Conservation (phyloP, 1,140 invertebrate species). For the Probaryconus sp. region DNA sequence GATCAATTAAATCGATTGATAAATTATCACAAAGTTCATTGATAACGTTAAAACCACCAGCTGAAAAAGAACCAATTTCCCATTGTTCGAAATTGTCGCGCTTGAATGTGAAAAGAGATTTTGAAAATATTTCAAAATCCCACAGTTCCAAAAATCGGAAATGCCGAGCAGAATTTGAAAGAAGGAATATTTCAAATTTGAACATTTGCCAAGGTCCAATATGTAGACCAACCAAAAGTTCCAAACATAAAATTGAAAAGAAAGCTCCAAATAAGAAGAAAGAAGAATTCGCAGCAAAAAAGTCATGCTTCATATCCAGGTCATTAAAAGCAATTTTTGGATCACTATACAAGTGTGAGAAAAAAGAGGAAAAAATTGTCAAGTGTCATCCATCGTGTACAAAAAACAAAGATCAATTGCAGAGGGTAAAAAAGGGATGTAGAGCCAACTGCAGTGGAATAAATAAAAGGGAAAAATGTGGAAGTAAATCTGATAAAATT, state of each 20-base stretch:
- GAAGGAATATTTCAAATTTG: too few species aligned
- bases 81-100: too few species aligned
- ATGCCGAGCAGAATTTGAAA: too few species aligned
- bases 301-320: background rate
- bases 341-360: constrained; percentile 1
- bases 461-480: background rate
- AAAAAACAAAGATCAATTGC: background rate
- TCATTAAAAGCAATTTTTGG: constrained; percentile 18
- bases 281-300: constrained; percentile 4
- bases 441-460: constrained; percentile 7
- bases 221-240: constrained; percentile 8
- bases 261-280: too few species aligned
- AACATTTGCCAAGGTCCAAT: too few species aligned
- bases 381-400: background rate
- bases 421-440: constrained; percentile 4
- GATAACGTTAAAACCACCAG: too few species aligned
- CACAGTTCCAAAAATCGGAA: too few species aligned
- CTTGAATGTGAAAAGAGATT: too few species aligned
- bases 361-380: background rate
- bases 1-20: too few species aligned
- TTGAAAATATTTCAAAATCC: too few species aligned
- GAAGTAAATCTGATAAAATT: constrained; percentile 26
- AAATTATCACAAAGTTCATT: too few species aligned
- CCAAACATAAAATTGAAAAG: background rate
- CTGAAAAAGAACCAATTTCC: too few species aligned